Conservation (phyloP, 1,140 invertebrate species). For the Cephus cinctus region DNA sequence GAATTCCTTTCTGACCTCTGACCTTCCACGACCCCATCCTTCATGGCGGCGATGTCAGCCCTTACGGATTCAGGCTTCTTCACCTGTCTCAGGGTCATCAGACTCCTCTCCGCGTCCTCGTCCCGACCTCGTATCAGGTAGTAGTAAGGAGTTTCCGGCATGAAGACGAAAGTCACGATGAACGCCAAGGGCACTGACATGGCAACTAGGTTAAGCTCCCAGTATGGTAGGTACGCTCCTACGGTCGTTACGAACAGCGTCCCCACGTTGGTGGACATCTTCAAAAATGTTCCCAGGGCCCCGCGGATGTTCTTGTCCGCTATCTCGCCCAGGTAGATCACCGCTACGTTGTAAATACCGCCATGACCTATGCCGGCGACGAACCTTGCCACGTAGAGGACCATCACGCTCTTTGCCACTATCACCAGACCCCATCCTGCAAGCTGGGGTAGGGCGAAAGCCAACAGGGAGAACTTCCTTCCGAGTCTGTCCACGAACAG, state of each 20-base stretch:
- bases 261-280: slow-evolving; percentile 58
- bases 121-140: slow-evolving; percentile 62
- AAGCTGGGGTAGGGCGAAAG: slow-evolving; percentile 36
- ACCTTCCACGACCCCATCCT: slow-evolving; percentile 58
- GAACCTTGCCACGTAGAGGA: slow-evolving; percentile 40
- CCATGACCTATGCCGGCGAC: slow-evolving; percentile 55
- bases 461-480: slow-evolving; percentile 35
- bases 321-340: slow-evolving; percentile 61
- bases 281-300: slow-evolving; percentile 53
- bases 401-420: slow-evolving; percentile 23
- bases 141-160: slow-evolving; percentile 78
- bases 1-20: slow-evolving; percentile 56
- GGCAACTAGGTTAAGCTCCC: slow-evolving; percentile 53
- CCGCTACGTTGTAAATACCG: slow-evolving; percentile 52
- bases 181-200: slow-evolving; percentile 59
- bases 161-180: slow-evolving; percentile 63
- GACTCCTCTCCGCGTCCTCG: slow-evolving; percentile 60
- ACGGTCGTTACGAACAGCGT: slow-evolving; percentile 55
- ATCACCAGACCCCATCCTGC: slow-evolving; percentile 42
- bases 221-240: slow-evolving; percentile 55
- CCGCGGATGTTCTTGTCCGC: slow-evolving; percentile 58
- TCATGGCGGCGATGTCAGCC: slow-evolving; percentile 63
- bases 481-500: slow-evolving; percentile 41
- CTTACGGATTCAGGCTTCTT: slow-evolving; percentile 57
- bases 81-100: slow-evolving; percentile 62